A percentile compares a stretch with the other conserved stretches of the same genome.
Conservation (phyloP, 2,113 vertebrate genomes). For the Setophaga kirtlandii region DNA sequence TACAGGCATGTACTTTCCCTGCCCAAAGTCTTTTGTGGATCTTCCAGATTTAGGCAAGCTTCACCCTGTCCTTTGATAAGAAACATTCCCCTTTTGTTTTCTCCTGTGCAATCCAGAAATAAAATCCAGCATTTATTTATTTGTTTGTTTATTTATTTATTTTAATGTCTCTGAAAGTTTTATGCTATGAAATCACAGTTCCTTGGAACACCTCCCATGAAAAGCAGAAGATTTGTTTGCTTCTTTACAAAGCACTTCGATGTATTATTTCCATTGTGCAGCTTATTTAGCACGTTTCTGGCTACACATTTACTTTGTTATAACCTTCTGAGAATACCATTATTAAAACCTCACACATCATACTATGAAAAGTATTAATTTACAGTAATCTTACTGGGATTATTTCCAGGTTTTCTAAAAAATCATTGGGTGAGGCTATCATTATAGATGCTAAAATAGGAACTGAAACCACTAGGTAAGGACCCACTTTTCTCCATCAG, state of each 20-base stretch:
- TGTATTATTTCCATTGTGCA: neutral
- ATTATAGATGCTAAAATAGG: neutral
- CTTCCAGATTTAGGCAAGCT: neutral
- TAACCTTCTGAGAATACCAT: neutral
- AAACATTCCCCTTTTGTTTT: neutral
- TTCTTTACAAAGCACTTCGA: neutral
- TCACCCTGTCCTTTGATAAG: neutral
- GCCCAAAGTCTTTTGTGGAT: neutral
- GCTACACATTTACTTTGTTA: neutral
- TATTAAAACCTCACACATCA: neutral
- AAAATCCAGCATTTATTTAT: neutral
- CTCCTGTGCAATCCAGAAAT: neutral
- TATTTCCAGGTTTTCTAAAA: neutral
- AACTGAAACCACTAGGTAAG: neutral
- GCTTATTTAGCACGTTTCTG: neutral
- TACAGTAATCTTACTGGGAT: neutral
- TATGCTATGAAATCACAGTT: neutral
- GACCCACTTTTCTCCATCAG: neutral
- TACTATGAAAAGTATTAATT: neutral
- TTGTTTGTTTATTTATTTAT: neutral
- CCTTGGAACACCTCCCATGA: neutral
- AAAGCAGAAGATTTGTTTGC: neutral
- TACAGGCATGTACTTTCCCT: neutral
- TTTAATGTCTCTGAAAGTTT: neutral
- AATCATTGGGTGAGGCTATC: neutral